Evolutionary conservation across 1,140 invertebrate species (phyloP), one percentile per base, ranked within the genome.

Genomic region (Formica selysi): DNA sequence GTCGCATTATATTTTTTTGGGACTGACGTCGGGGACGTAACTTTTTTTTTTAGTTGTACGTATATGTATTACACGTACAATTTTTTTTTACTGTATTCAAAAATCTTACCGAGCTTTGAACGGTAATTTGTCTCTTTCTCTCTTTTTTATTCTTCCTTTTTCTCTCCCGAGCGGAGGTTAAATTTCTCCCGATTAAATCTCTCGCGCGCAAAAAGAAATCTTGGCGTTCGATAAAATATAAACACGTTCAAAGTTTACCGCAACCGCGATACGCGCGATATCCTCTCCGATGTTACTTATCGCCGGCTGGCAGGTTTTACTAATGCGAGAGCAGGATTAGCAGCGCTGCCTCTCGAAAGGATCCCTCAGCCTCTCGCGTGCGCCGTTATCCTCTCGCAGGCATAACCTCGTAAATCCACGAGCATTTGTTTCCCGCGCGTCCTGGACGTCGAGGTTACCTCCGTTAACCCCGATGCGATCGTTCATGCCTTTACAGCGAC

Each of bases 401-500:
- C 76, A 80, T 90, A 90, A 90, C 86, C 86, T 85, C 89, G 89
- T 86, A 90, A 90, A 90, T 90, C 89, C 88, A 87, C 48, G 89
- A 86, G 86, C 89, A 90, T 90, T 90, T 90, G 89, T 90, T 90
- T 90, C 89, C 86, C 51, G 81, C 57, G 71, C 74, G 76, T 61
- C 59, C 57, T 51, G 74, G 78, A 88, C 86, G 78, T 88, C 89
- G 71, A 57, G 89, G 83, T 90, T 88, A 90, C 83, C 86, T 78
- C 78, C 83, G 89, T 90, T 90, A 90, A 90, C 89, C 89, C 81
- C 76, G 86, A 90, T 90, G 88, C 86, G 76, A 90, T 90, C 89
- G 89, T 87, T 90, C 89, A 90, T 90, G 41, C 65, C 88, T 87
- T 86, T 90, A 90, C 89, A 90, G 81, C 89, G 88, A 90, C 89